phyloP scores from a whole-genome alignment of 2,888 invertebrate species.

The Pristionchus maxplancki region DNA sequence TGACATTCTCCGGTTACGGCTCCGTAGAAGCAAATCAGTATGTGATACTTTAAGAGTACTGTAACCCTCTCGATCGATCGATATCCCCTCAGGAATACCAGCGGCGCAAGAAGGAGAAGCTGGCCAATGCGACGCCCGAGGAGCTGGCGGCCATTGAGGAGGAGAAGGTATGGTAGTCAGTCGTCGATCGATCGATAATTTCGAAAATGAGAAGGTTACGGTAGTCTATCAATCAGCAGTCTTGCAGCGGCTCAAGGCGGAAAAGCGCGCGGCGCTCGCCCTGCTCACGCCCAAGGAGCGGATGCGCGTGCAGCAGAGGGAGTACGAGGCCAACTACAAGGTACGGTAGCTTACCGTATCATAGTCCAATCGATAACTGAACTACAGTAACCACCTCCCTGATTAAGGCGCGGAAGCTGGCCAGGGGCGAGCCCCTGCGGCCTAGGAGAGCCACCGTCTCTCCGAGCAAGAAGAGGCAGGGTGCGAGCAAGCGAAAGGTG shows the following conservation, averaged over 20 bases:
- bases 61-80: background rate
- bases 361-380: too few species aligned
- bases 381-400: too few species aligned
- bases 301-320: background rate
- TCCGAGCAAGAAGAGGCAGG: background rate
- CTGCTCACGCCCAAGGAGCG: background rate
- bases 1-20: too few species aligned
- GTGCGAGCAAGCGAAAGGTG: too few species aligned
- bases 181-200: background rate
- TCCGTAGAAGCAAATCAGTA: too few species aligned
- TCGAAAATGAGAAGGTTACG: too few species aligned
- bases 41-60: too few species aligned
- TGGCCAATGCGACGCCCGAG: background rate
- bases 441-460: too few species aligned
- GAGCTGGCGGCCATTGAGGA: background rate
- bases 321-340: slow-evolving; percentile 2
- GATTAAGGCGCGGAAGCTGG: background rate
- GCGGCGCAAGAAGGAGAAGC: background rate
- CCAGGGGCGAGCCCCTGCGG: background rate
- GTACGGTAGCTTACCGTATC: background rate
- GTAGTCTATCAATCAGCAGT: background rate
- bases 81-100: slow-evolving; percentile 3
- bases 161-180: background rate
- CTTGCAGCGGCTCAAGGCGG: background rate
- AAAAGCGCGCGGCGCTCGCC: background rate